phyloP scores from a whole-genome alignment of 53 echinoderm and acorn worm genomes.

The Paracentrotus lividus region DNA sequence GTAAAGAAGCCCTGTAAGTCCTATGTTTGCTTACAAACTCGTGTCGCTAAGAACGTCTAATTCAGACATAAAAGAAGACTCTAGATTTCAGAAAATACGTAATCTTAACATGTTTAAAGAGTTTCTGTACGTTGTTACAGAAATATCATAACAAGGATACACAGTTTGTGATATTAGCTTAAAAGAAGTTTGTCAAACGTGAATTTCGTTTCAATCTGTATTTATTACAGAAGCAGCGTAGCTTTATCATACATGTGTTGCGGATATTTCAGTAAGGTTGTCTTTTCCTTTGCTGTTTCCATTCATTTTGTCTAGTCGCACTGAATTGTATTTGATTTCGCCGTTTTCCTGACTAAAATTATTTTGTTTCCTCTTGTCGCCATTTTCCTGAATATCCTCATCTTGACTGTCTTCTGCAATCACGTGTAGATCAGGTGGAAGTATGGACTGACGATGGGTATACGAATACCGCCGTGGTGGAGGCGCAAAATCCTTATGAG shows the following conservation, averaged over 20 bases:
- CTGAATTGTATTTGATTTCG: not conserved
- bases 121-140: not conserved
- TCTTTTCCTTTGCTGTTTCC: constrained; percentile 52
- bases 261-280: constrained; percentile 47
- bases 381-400: constrained; percentile 27
- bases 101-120: not conserved
- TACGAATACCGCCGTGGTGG: not conserved
- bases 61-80: not conserved
- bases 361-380: not conserved
- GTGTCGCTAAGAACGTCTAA: not conserved
- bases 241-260: constrained; percentile 41
- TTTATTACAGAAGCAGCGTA: not conserved
- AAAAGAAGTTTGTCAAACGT: not conserved
- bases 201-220: not conserved
- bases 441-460: not conserved
- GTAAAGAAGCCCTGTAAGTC: not conserved
- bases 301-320: constrained; percentile 52
- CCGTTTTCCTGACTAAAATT: not conserved
- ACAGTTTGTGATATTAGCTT: not conserved
- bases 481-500: not conserved
- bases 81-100: not conserved
- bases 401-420: constrained; percentile 69
- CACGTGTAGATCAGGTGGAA: constrained; percentile 61
- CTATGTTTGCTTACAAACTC: not conserved
- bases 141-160: not conserved